Evolutionary conservation across 2,888 invertebrate species (phyloP), one percentile per base, ranked within the genome.

Genomic region (Philereme transversata): DNA sequence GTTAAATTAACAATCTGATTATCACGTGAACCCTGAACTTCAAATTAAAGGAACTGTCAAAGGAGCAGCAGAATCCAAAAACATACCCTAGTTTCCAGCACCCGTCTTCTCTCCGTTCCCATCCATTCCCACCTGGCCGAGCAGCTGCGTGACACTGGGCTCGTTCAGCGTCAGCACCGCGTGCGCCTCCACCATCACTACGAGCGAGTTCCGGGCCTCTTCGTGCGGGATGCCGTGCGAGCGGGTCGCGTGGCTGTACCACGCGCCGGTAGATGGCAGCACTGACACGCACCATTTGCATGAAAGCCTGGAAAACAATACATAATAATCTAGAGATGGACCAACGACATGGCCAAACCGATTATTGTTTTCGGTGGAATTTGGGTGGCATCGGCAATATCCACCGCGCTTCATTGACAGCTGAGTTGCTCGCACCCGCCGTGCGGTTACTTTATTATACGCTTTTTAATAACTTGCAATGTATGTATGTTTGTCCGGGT

Each of bases 101-200:
- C 45, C 11, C n/a, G n/a, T n/a, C 36, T 59, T 59, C 6, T 56
- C 59, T 59, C 70, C 67, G n/a, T 74, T 78, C 1, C 66, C 74
- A 5, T 84, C 86, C 69, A 88, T 83, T 8, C 85, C 87, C 0
- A 84, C 87, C 70, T 90, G 90, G 0, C 88, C 87, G n/a, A 93
- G 69, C 35, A 93, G 65, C 67, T 88, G 88, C 0, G 91, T 85
- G 5, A 90, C 91, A 54, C 88, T 90, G 5, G 93, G 92, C 54
- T 92, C 92, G 63, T 83, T 83, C 22, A 92, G 74, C 0, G 93
- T 91, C 1, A 94, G 82, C 0, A 94, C 94, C 34, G 94, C 94
- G 57, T 94, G 94, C 0, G 94, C 94, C 67, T 94, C 94, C 45
- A 94, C 94, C 85, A 94, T 90, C 9, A 94, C 94, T 40, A 94